Conservation (phyloP, 1,140 invertebrate species). For the Prorops nasuta region DNA sequence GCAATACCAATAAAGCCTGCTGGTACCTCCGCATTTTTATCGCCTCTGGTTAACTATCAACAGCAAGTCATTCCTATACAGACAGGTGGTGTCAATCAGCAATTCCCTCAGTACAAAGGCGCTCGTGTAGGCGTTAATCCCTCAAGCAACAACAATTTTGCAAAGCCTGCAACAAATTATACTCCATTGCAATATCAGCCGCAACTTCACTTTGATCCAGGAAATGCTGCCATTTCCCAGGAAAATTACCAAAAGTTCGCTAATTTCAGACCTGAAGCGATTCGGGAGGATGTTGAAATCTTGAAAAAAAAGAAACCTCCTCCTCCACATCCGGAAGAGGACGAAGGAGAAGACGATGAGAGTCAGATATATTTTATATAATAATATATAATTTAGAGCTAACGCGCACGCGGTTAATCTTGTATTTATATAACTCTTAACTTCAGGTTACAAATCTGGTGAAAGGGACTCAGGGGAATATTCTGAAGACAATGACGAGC, state of each 20-base stretch:
- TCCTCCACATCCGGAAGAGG: slow-evolving; percentile 19
- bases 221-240: neutral
- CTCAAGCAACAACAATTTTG: neutral
- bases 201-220: slow-evolving; percentile 38
- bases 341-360: slow-evolving; percentile 25
- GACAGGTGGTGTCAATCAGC: slow-evolving; percentile 16
- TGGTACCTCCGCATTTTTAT: too few relatives aligned
- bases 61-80: slow-evolving; percentile 31
- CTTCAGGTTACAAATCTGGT: slow-evolving; percentile 11
- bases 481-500: slow-evolving; percentile 23
- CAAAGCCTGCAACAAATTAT: slow-evolving; percentile 27
- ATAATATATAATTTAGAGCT: neutral
- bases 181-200: slow-evolving; percentile 36
- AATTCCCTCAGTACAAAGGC: slow-evolving; percentile 36
- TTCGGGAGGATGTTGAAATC: slow-evolving; percentile 44
- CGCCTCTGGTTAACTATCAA: slow-evolving; percentile 24
- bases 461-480: slow-evolving; percentile 18
- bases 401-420: too few relatives aligned
- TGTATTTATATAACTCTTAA: neutral
- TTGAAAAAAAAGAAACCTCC: slow-evolving; percentile 41
- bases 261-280: slow-evolving; percentile 27
- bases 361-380: slow-evolving; percentile 14
- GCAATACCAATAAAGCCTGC: slow-evolving; percentile 12
- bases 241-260: slow-evolving; percentile 5
- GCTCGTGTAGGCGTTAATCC: slow-evolving; percentile 18